A percentile compares a stretch with the other conserved stretches of the same genome.
phyloP scores from a whole-genome alignment of 2,113 vertebrate species.

The Indicator maculatus region DNA sequence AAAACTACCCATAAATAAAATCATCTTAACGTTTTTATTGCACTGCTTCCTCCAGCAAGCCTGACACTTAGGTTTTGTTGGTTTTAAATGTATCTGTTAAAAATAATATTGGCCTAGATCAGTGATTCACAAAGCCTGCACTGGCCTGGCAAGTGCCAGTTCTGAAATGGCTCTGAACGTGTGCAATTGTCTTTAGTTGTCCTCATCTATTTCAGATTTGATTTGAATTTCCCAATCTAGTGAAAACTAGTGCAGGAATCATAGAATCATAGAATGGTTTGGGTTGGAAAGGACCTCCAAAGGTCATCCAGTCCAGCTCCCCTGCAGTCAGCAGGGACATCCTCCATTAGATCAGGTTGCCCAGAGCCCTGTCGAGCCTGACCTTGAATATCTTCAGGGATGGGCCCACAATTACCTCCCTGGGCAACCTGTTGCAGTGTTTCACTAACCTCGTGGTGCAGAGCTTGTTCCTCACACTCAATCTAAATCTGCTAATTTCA shows the following conservation, averaged over 20 bases:
- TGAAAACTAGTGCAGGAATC: neutral
- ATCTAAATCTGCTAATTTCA: no score
- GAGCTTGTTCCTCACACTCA: no score
- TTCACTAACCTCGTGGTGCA: no score
- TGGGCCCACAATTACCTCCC: no score
- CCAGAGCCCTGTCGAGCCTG: no score
- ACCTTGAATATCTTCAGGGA: no score
- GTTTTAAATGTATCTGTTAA: neutral
- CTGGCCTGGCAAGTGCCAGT: neutral
- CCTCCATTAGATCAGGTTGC: no score
- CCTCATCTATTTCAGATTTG: neutral
- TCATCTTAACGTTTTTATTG: conserved; percentile 65
- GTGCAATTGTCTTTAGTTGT: neutral
- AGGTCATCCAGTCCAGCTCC: no score
- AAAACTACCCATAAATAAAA: conserved; percentile 71
- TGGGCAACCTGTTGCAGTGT: no score
- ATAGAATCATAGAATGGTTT: no score
- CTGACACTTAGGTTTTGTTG: conserved; percentile 11
- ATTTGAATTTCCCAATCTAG: neutral
- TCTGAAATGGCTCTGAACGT: neutral
- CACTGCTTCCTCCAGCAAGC: neutral
- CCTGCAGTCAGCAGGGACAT: no score
- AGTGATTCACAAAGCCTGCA: neutral
- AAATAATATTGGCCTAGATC: neutral
- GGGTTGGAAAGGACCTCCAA: no score